phyloP scores from a whole-genome alignment of 2,797 vertebrate genomes.

The Chromobotia macracanthus region DNA sequence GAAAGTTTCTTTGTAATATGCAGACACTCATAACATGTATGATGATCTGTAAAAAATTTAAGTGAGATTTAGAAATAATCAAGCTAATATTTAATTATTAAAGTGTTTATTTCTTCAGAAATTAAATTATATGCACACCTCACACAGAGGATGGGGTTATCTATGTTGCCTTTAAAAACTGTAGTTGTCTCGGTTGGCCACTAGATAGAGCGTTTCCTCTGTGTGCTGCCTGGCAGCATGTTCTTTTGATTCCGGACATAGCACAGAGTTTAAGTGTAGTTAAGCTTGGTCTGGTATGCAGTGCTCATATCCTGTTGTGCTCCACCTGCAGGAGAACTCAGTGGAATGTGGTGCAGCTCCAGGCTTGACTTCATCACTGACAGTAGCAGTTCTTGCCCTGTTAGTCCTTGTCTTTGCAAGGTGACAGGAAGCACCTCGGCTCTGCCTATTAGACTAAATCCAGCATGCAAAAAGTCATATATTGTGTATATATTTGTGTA shows the following conservation, averaged over 20 bases:
- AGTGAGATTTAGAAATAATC: too few relatives aligned
- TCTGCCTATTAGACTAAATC: conserved; percentile 59
- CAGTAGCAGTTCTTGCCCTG: conserved; percentile 76
- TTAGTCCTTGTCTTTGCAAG: conserved; percentile 81
- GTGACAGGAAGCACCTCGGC: conserved; percentile 84
- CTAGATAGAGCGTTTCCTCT: too few relatives aligned
- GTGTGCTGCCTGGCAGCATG: background rate
- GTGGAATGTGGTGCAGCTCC: conserved; percentile 90
- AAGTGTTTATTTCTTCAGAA: too few relatives aligned
- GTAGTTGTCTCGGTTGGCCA: background rate
- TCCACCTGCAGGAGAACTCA: conserved; percentile 86
- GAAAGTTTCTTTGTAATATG: too few relatives aligned
- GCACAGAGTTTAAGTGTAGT: background rate
- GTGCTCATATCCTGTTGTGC: background rate
- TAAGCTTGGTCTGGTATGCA: background rate
- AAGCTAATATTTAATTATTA: too few relatives aligned
- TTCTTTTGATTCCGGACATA: background rate
- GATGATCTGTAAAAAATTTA: too few relatives aligned
- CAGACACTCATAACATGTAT: too few relatives aligned
- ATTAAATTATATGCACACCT: too few relatives aligned
- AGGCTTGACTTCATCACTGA: conserved; percentile 73
- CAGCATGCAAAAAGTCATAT: conserved; percentile 66
- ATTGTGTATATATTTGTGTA: conserved; percentile 22
- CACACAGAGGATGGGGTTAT: background rate
- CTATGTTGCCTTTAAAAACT: background rate